Percentiles rank a stretch among this genome's conserved stretches.
phyloP scores from a whole-genome alignment of 1,140 invertebrate genomes.

The Brachionus asplanchnoidis region DNA sequence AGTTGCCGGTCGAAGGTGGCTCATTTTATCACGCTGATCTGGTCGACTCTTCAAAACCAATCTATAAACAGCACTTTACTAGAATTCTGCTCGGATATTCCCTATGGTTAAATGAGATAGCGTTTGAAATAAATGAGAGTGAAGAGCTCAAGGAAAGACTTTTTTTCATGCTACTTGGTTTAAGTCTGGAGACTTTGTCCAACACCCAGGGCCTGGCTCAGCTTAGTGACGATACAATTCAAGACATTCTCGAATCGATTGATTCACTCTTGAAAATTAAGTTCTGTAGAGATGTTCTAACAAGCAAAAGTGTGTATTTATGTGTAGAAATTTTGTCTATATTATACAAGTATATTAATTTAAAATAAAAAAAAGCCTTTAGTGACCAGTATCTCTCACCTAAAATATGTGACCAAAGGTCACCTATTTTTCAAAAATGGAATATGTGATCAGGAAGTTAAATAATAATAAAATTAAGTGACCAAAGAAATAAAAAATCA shows the following conservation, averaged over 20 bases:
- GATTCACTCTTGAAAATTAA: slow-evolving; percentile 14
- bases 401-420: too few relatives aligned
- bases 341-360: not conserved
- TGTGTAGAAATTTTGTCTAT: slow-evolving; percentile 36
- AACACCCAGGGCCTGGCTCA: slow-evolving; percentile 21
- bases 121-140: slow-evolving; percentile 48
- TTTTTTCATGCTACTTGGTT: slow-evolving; percentile 33
- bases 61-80: slow-evolving; percentile 87
- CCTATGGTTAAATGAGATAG: slow-evolving; percentile 69
- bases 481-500: too few relatives aligned
- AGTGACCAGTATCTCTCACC: too few relatives aligned
- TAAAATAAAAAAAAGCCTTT: too few relatives aligned
- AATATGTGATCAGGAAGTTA: too few relatives aligned
- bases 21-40: slow-evolving; percentile 95
- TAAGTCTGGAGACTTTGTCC: slow-evolving; percentile 19
- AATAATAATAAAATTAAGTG: too few relatives aligned
- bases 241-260: slow-evolving; percentile 30
- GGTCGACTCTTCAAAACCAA: slow-evolving; percentile 79
- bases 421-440: too few relatives aligned
- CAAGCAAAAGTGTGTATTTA: not conserved
- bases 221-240: slow-evolving; percentile 24
- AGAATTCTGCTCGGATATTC: slow-evolving; percentile 86
- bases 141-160: not conserved
- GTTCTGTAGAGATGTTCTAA: not conserved
- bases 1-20: slow-evolving; percentile 87